A percentile compares a stretch with the other conserved stretches of the same genome.
Conservation (phyloP, 2,113 vertebrate genomes). For the Lontra canadensis region DNA sequence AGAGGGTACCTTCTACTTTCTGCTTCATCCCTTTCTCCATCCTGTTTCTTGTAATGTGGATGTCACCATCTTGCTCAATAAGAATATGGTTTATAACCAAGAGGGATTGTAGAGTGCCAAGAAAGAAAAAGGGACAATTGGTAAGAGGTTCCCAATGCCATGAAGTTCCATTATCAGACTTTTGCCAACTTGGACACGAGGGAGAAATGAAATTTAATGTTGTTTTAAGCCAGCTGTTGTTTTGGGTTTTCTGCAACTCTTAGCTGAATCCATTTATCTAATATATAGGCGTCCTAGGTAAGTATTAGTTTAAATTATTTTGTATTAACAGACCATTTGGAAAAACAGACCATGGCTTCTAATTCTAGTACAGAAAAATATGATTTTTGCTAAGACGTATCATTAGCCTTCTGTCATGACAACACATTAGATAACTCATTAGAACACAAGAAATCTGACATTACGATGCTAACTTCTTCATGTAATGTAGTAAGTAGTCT, state of each 20-base stretch:
- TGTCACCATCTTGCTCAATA: neutral
- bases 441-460: neutral
- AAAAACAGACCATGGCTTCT: neutral
- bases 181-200: neutral
- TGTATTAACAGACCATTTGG: conserved; percentile 28
- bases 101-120: neutral
- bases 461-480: neutral
- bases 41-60: neutral
- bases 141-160: neutral
- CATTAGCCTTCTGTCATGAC: neutral
- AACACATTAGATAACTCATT: conserved; percentile 14
- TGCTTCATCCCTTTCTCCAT: neutral
- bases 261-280: neutral
- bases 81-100: conserved; percentile 5
- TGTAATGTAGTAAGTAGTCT: neutral
- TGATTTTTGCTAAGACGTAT: conserved; percentile 2
- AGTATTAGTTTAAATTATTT: conserved; percentile 55
- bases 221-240: neutral
- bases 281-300: conserved; percentile 4
- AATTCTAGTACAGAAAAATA: conserved; percentile 42
- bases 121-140: neutral
- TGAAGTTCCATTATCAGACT: neutral
- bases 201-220: conserved; percentile 35
- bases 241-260: conserved; percentile 7
- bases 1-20: neutral